Conservation (phyloP, 2,113 vertebrate species). For the Murina feae region DNA sequence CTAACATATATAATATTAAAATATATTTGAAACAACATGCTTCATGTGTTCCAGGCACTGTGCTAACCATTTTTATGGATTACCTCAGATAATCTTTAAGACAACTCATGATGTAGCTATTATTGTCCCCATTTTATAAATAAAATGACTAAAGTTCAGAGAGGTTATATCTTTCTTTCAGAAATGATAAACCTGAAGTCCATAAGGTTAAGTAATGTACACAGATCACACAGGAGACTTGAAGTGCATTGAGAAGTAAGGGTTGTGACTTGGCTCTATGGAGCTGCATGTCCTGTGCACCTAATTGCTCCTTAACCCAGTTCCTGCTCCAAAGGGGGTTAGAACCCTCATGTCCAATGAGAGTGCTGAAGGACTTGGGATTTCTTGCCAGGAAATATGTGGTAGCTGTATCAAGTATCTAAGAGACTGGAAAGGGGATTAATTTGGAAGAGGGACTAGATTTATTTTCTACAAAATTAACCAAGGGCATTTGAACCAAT, state of each 20-base stretch:
- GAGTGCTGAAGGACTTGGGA: background rate
- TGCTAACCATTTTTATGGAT: background rate
- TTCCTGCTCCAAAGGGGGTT: background rate
- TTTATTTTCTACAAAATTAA: constrained; percentile 25
- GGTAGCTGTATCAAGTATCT: background rate
- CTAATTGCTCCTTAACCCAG: background rate
- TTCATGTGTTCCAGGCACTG: background rate
- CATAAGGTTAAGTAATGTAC: background rate
- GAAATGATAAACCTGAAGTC: background rate
- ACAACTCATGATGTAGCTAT: background rate
- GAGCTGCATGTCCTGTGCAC: background rate
- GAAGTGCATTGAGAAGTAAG: background rate
- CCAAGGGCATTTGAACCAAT: background rate
- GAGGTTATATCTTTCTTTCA: background rate
- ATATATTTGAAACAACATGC: background rate
- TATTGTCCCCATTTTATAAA: background rate
- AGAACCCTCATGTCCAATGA: background rate
- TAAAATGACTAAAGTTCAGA: background rate
- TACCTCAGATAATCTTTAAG: background rate
- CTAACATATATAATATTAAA: background rate
- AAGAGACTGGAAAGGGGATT: background rate
- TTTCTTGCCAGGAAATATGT: background rate
- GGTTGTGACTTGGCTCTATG: background rate
- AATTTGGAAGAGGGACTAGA: background rate
- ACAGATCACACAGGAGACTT: background rate